Evolutionary conservation across 2,113 vertebrate species (phyloP).

Genomic region (Struthio camelus): DNA sequence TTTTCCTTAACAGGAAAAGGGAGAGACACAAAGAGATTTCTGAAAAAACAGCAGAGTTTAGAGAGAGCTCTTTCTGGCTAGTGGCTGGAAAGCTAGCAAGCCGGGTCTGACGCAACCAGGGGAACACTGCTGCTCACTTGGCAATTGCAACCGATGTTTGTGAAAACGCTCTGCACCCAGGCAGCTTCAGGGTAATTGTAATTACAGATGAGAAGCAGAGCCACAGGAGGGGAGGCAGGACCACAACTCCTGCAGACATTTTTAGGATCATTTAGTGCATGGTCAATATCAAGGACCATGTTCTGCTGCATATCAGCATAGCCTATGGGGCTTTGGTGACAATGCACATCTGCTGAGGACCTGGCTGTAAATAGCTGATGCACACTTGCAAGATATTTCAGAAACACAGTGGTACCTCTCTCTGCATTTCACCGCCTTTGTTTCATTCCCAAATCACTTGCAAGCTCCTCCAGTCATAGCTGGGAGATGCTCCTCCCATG

Average conservation of each 20-base stretch:
- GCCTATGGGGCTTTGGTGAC: background rate
- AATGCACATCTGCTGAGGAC: background rate
- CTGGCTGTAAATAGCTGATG: background rate
- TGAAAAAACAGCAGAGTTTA: rapidly evolving
- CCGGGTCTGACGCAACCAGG: too few relatives aligned
- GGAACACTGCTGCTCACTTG: background rate
- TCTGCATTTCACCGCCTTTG: conserved; percentile 50
- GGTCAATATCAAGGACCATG: background rate
- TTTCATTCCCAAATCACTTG: conserved; percentile 53
- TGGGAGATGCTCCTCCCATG: conserved; percentile 61
- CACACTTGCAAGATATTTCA: background rate
- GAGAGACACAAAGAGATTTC: rapidly evolving
- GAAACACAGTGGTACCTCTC: background rate
- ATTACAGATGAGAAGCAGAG: rapidly evolving
- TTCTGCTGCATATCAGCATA: background rate
- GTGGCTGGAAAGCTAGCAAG: rapidly evolving
- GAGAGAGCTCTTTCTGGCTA: rapidly evolving
- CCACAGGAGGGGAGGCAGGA: background rate
- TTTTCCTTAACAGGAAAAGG: background rate
- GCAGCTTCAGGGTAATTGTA: rapidly evolving
- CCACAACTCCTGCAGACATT: background rate
- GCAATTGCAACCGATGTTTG: background rate
- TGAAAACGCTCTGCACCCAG: rapidly evolving
- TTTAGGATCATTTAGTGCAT: background rate
- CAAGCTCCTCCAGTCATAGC: conserved; percentile 37